Percentiles rank a stretch among this genome's conserved stretches.
Evolutionary conservation across 1,140 invertebrate species (phyloP).

Genomic region (Drepana arcuata): DNA sequence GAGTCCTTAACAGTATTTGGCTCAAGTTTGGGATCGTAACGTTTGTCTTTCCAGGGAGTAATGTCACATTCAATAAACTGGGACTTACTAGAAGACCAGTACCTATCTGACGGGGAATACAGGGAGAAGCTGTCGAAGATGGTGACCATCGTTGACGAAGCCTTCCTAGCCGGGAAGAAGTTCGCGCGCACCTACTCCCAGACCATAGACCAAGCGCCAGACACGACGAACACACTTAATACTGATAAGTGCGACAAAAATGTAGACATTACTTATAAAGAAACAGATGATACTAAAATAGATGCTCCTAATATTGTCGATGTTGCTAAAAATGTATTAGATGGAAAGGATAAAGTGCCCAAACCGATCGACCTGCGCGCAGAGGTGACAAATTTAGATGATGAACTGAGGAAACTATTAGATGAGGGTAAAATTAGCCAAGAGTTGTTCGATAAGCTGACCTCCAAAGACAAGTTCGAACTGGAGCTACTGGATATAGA

Average conservation of each 20-base stretch:
- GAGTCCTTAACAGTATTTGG: too few relatives aligned
- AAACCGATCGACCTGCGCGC: conserved; percentile 15
- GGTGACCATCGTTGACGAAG: conserved; percentile 80
- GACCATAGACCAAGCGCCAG: too few relatives aligned
- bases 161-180: conserved; percentile 84
- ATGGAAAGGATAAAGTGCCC: conserved; percentile 25
- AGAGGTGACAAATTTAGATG: conserved; percentile 27
- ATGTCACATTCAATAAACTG: conserved; percentile 96
- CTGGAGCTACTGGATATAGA: conserved; percentile 55
- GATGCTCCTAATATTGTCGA: conserved; percentile 17
- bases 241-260: conserved; percentile 30
- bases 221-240: conserved; percentile 13
- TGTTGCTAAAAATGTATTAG: conserved; percentile 21
- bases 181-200: conserved; percentile 83
- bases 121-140: conserved; percentile 89
- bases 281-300: conserved; percentile 17
- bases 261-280: conserved; percentile 49
- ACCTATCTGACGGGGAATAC: conserved; percentile 86
- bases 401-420: conserved; percentile 38
- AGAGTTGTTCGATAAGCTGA: conserved; percentile 55
- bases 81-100: conserved; percentile 91
- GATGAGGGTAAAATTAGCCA: conserved; percentile 51
- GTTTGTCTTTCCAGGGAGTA: conserved; percentile 87
- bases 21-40: too few relatives aligned
- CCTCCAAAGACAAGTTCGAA: conserved; percentile 56